Evolutionary conservation across 2,888 invertebrate genomes (phyloP).

Genomic region (Pristionchus maxplancki): DNA sequence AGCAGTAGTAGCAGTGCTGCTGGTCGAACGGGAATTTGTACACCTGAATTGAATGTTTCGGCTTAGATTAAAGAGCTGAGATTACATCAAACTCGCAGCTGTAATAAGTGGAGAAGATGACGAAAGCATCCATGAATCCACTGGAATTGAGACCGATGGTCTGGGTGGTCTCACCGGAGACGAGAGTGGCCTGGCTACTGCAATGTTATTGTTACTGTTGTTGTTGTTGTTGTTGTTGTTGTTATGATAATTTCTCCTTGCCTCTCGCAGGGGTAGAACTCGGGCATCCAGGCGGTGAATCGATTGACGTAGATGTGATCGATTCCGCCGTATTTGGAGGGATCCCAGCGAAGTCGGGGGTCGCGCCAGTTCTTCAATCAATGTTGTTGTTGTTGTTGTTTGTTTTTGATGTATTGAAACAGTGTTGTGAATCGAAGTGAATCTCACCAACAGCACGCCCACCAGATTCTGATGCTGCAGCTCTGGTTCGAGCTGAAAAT

Average conservation of each 20-base stretch:
- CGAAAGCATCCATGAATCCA: slow-evolving; percentile 24
- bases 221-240: too few species aligned
- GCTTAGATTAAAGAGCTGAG: too few species aligned
- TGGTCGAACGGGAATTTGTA: slow-evolving; percentile 10
- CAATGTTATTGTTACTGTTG: too few species aligned
- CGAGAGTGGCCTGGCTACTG: neutral
- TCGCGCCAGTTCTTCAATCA: slow-evolving; percentile 44
- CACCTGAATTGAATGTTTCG: neutral
- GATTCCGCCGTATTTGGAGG: slow-evolving; percentile 19
- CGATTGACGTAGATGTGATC: slow-evolving; percentile 43
- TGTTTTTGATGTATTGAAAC: neutral
- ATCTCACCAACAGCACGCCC: slow-evolving; percentile 23
- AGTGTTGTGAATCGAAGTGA: too few species aligned
- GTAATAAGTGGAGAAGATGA: slow-evolving; percentile 36
- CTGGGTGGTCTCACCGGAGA: neutral
- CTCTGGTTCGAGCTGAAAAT: slow-evolving; percentile 40
- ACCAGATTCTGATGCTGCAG: slow-evolving; percentile 34
- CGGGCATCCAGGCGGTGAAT: slow-evolving; percentile 36
- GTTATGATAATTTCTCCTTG: neutral
- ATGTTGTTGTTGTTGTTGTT: too few species aligned
- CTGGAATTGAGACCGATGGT: neutral
- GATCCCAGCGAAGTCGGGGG: slow-evolving; percentile 48
- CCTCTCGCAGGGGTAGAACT: slow-evolving; percentile 48
- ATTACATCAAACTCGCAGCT: slow-evolving; percentile 43
- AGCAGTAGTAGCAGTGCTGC: slow-evolving; percentile 45